Evolutionary conservation across 2,888 invertebrate species (phyloP).

Genomic region (Hypolimnas misippus): DNA sequence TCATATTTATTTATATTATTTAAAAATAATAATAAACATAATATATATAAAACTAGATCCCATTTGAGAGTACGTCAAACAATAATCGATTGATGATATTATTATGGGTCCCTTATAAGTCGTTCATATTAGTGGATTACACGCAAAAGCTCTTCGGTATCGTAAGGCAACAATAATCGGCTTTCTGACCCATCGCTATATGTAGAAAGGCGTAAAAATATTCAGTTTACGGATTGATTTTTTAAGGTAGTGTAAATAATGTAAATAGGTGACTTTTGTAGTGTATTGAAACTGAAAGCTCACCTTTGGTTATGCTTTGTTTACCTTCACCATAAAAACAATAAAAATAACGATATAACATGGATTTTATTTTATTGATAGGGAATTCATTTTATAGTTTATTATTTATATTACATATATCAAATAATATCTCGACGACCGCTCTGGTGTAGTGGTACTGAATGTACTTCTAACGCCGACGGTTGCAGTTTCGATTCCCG

Average conservation of each 20-base stretch:
- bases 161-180: slow-evolving; percentile 42
- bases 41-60: too few species aligned
- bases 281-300: background rate
- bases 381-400: too few species aligned
- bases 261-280: background rate
- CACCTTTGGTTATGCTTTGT: background rate
- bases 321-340: too few species aligned
- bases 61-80: slow-evolving; percentile 17
- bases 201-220: slow-evolving; percentile 39
- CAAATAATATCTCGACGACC: too few species aligned
- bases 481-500: too few species aligned
- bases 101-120: slow-evolving; percentile 39
- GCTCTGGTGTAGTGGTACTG: too few species aligned
- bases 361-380: too few species aligned
- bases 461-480: too few species aligned
- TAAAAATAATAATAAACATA: too few species aligned
- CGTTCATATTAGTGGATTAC: slow-evolving; percentile 43
- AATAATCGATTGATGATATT: slow-evolving; percentile 37
- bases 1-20: too few species aligned
- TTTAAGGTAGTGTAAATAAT: slow-evolving; percentile 15
- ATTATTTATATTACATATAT: too few species aligned
- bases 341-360: too few species aligned
- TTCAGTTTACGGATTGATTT: slow-evolving; percentile 28
- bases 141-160: slow-evolving; percentile 44
- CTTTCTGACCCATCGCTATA: slow-evolving; percentile 42